These are phyloP conservation scores for Tenthredo scrophulariae DNA, from an alignment of 2,888 invertebrate genomes.

Conservation along the genomic window DNA sequence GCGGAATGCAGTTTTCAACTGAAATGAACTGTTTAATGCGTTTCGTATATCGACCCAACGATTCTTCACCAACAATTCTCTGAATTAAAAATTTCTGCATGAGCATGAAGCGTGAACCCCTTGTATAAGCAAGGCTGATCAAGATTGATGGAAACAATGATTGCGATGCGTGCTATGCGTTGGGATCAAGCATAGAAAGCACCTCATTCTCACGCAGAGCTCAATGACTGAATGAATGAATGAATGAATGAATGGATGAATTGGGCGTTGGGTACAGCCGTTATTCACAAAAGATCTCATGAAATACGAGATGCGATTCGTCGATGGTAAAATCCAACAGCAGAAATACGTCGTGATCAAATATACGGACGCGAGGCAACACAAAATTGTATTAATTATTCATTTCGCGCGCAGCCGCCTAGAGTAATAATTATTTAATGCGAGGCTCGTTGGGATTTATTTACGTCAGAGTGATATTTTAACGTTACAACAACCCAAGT, in stretches of 20 bases:
- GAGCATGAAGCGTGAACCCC: background rate
- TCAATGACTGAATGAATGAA: background rate
- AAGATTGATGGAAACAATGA: constrained; percentile 40
- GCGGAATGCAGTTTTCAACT: background rate
- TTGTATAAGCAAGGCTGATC: background rate
- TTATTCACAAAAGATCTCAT: constrained; percentile 19
- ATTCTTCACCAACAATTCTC: background rate
- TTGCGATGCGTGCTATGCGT: background rate
- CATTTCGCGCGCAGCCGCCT: background rate
- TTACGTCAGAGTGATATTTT: background rate
- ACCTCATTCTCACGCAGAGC: constrained; percentile 5
- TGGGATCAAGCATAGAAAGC: background rate
- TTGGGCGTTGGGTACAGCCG: constrained; percentile 16
- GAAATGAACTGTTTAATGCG: background rate
- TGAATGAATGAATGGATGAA: constrained; percentile 22
- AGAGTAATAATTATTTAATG: constrained; percentile 32
- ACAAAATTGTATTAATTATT: constrained; percentile 28
- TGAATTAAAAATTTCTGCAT: background rate
- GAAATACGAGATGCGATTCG: constrained; percentile 28
- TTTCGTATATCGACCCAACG: background rate
- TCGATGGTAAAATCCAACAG: background rate
- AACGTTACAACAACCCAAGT: background rate
- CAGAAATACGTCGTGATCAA: constrained; percentile 4
- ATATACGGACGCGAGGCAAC: constrained; percentile 3
- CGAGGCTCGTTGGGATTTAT: background rate